These are phyloP conservation scores for Drosophila sproati DNA, from an alignment of 1,140 invertebrate genomes.

Conservation along the genomic window DNA sequence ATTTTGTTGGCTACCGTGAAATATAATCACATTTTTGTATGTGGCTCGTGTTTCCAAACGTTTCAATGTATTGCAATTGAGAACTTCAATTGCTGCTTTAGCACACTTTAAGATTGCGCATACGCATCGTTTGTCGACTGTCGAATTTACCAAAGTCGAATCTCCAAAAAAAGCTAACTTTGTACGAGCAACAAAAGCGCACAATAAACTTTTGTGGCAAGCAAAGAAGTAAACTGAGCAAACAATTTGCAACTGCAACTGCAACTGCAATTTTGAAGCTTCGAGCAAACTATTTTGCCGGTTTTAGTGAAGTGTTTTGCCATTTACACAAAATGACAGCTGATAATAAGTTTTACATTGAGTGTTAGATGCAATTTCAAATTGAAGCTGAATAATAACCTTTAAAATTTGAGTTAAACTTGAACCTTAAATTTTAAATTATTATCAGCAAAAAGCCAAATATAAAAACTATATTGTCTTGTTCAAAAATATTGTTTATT, in stretches of 20 bases:
- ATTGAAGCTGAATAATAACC: too few species aligned
- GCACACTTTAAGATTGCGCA: conserved; percentile 36
- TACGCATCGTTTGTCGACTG: conserved; percentile 26
- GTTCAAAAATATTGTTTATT: too few species aligned
- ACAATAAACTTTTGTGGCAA: conserved; percentile 22
- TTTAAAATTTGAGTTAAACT: too few species aligned
- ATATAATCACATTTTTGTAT: conserved; percentile 43
- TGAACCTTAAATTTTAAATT: too few species aligned
- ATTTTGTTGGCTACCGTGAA: conserved; percentile 26
- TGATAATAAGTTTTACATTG: too few species aligned
- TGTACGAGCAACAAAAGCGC: conserved; percentile 6
- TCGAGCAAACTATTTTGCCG: conserved; percentile 4
- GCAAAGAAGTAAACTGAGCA: conserved; percentile 15
- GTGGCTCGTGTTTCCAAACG: conserved; percentile 3
- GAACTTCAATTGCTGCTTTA: conserved; percentile 32
- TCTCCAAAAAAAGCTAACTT: neutral
- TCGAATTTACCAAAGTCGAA: conserved; percentile 19
- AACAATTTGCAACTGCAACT: conserved; percentile 10
- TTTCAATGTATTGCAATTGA: conserved; percentile 16
- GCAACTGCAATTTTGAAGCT: conserved; percentile 40
- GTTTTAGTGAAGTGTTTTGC: conserved; percentile 60
- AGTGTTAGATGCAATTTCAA: too few species aligned
- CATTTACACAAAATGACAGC: neutral
- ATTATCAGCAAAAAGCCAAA: too few species aligned
- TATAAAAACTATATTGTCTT: too few species aligned